Conservation (phyloP, 1,140 invertebrate genomes). For the Semibalanus balanoides region DNA sequence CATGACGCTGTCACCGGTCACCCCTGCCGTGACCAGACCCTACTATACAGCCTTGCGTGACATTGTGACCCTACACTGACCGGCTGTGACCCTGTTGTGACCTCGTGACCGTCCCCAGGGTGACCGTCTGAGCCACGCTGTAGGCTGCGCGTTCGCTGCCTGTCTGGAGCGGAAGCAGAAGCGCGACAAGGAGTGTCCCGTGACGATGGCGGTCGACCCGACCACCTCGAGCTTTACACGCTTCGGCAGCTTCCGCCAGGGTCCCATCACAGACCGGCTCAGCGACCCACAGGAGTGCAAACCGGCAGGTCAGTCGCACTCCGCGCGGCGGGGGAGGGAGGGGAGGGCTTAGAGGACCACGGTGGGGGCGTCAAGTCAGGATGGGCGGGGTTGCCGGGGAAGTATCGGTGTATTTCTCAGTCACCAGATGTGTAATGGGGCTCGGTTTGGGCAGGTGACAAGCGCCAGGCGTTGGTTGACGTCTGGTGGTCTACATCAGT, state of each 20-base stretch:
- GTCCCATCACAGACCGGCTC: constrained; percentile 58
- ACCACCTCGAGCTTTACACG: constrained; percentile 86
- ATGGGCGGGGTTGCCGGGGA: too few species aligned
- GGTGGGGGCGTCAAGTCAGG: too few species aligned
- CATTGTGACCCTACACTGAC: neutral
- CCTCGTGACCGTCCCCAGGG: constrained; percentile 42
- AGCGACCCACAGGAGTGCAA: constrained; percentile 39
- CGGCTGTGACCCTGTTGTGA: neutral
- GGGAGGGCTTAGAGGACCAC: too few species aligned
- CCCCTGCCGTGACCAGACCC: too few species aligned
- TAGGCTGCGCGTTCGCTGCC: constrained; percentile 97
- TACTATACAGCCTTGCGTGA: too few species aligned
- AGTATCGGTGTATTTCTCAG: too few species aligned
- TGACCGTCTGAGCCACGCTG: constrained; percentile 92
- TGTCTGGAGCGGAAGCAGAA: constrained; percentile 96
- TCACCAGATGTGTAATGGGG: too few species aligned
- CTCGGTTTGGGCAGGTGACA: too few species aligned
- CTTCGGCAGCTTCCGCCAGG: constrained; percentile 76
- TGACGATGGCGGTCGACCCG: constrained; percentile 86
- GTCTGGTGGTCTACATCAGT: too few species aligned
- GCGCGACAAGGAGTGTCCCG: constrained; percentile 87
- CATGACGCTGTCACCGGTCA: too few species aligned
- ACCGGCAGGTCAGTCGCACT: constrained; percentile 23
- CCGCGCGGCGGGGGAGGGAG: too few species aligned
- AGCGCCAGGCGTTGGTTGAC: too few species aligned